A percentile compares a stretch with the other conserved stretches of the same genome.
phyloP scores from a whole-genome alignment of 2,797 vertebrate species.

The Dallia pectoralis region DNA sequence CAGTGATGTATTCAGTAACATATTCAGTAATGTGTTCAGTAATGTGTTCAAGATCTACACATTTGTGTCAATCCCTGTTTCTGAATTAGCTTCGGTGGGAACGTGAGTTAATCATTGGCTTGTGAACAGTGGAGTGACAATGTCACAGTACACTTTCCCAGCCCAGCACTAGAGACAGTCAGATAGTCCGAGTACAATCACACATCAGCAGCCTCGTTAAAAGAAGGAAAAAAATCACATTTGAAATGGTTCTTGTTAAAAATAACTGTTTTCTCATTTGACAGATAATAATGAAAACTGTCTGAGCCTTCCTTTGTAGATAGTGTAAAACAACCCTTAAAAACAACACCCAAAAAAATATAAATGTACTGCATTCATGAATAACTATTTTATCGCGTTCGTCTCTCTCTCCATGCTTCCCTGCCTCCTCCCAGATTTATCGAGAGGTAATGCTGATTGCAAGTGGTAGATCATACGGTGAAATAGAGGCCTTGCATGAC shows the following conservation, averaged over 20 bases:
- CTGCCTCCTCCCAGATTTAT: conserved; percentile 60
- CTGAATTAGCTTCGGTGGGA: conserved; percentile 14
- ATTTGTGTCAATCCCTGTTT: not conserved
- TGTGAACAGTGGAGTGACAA: not conserved
- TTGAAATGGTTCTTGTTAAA: conserved; percentile 39
- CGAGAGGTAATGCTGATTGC: conserved; percentile 63
- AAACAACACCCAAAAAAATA: conserved; percentile 71
- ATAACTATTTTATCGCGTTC: too few relatives aligned
- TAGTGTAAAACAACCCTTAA: conserved; percentile 65
- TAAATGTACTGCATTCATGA: conserved; percentile 46
- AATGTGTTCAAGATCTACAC: conserved; percentile 5
- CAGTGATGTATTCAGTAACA: too few relatives aligned
- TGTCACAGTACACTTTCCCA: conserved; percentile 21
- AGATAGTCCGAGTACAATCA: conserved; percentile 33
- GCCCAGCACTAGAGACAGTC: not conserved
- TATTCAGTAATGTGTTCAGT: too few relatives aligned
- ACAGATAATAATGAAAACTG: conserved; percentile 78
- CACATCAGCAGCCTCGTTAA: conserved; percentile 39
- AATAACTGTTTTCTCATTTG: conserved; percentile 44
- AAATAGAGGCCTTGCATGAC: conserved; percentile 72
- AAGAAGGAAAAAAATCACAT: conserved; percentile 41
- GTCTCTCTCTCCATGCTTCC: conserved; percentile 9
- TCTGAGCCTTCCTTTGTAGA: conserved; percentile 83
- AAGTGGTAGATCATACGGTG: conserved; percentile 66
- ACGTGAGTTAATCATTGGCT: conserved; percentile 24